Percentiles rank a stretch among this genome's conserved stretches.
Evolutionary conservation across 1,140 invertebrate genomes (phyloP).

Genomic region (Cydia amplana): DNA sequence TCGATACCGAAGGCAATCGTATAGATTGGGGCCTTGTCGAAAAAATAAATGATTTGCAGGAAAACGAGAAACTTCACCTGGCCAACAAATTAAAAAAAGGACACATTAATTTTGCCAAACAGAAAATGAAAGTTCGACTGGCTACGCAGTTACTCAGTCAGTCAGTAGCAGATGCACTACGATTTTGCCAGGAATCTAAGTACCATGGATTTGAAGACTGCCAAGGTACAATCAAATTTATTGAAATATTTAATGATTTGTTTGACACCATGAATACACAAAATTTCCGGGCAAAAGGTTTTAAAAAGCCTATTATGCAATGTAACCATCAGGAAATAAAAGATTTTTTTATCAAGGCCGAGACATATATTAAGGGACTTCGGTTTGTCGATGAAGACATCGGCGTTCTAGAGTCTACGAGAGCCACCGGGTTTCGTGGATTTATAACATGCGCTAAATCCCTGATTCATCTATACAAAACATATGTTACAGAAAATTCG

Average conservation of each 20-base stretch:
- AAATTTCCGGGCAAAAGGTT: slow-evolving; percentile 29
- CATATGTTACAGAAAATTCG: slow-evolving; percentile 32
- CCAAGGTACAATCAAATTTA: slow-evolving; percentile 37
- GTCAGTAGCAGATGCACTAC: slow-evolving; percentile 33
- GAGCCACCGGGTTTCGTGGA: no score
- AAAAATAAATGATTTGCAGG: no score
- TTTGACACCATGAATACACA: slow-evolving; percentile 42
- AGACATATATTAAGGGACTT: no score
- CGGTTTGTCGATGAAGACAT: no score
- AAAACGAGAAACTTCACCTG: slow-evolving; percentile 16
- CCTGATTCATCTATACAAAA: slow-evolving; percentile 33
- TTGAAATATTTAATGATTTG: slow-evolving; percentile 38
- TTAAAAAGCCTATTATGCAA: slow-evolving; percentile 40
- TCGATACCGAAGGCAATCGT: no score
- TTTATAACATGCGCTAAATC: no score
- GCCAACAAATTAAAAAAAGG: slow-evolving; percentile 33
- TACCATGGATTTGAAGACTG: slow-evolving; percentile 38
- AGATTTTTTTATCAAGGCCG: no score
- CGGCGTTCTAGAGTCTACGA: no score
- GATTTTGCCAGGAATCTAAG: slow-evolving; percentile 41
- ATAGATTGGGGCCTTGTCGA: no score
- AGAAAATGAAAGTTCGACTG: slow-evolving; percentile 39
- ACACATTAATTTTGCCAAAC: slow-evolving; percentile 33
- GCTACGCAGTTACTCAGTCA: slow-evolving; percentile 37
- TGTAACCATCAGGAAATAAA: slow-evolving; percentile 38